These are phyloP conservation scores for Eucera pruinosa DNA, from an alignment of 2,888 invertebrate species.

Conservation along the genomic window DNA sequence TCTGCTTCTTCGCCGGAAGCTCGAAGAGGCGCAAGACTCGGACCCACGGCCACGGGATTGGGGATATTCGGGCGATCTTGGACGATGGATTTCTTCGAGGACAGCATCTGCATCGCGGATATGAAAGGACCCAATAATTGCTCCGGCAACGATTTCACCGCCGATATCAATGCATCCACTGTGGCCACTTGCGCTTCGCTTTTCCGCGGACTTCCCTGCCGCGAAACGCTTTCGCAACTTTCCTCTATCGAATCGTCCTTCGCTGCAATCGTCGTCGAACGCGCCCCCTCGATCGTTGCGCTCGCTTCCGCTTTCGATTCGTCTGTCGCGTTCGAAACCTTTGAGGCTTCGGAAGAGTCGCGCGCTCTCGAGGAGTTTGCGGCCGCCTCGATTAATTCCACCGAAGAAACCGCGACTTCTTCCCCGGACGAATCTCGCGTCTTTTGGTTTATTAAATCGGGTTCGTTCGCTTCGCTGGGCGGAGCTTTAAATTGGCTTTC, in stretches of 20 bases:
- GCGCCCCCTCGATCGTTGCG: background rate
- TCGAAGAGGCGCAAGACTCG: background rate
- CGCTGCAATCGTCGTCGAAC: slow-evolving; percentile 7
- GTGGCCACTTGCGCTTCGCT: slow-evolving; percentile 58
- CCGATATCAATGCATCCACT: slow-evolving; percentile 77
- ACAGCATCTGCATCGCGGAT: slow-evolving; percentile 76
- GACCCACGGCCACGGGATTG: background rate
- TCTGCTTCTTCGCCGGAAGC: background rate
- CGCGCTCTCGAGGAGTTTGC: background rate
- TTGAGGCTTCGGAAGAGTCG: background rate
- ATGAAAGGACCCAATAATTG: slow-evolving; percentile 78
- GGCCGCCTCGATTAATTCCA: background rate
- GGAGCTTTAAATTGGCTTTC: background rate
- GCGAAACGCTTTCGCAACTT: background rate
- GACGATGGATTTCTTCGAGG: slow-evolving; percentile 64
- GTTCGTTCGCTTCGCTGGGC: background rate
- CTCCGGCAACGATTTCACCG: slow-evolving; percentile 79
- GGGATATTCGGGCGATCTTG: slow-evolving; percentile 9
- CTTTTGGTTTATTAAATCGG: slow-evolving; percentile 12
- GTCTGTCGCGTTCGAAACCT: background rate
- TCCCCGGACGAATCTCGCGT: background rate
- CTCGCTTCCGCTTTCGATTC: background rate
- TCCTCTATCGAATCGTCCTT: background rate
- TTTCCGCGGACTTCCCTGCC: slow-evolving; percentile 5
- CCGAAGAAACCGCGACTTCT: background rate